These are phyloP conservation scores for Mycetomoellerius zeteki DNA, from an alignment of 1,140 invertebrate genomes.

Conservation along the genomic window DNA sequence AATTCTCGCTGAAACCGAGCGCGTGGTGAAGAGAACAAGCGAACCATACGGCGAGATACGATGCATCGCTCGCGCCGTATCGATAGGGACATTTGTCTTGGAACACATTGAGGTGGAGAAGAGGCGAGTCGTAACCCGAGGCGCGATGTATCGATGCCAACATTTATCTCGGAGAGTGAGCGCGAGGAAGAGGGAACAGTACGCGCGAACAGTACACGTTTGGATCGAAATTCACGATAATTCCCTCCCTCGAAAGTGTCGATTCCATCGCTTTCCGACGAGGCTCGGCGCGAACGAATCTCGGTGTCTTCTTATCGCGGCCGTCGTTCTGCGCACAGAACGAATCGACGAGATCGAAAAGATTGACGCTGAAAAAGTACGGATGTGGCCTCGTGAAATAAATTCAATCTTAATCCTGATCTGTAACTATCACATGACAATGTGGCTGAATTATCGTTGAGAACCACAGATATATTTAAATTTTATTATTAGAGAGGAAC, in stretches of 20 bases:
- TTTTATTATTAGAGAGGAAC: not conserved
- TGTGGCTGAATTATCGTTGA: not conserved
- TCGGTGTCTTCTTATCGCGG: constrained; percentile 20
- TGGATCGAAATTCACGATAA: constrained; percentile 55
- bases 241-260: constrained; percentile 36
- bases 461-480: not conserved
- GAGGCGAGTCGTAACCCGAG: constrained; percentile 45
- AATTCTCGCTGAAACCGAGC: constrained; percentile 11
- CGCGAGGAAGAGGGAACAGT: not conserved
- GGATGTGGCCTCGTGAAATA: not conserved
- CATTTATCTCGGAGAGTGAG: constrained; percentile 39
- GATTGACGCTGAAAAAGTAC: not conserved
- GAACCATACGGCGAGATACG: constrained; percentile 32
- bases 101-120: constrained; percentile 45
- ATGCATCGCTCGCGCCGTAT: constrained; percentile 22
- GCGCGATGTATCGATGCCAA: constrained; percentile 55
- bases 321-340: not conserved
- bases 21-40: constrained; percentile 11
- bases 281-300: constrained; percentile 19
- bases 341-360: not conserved
- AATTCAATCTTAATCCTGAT: constrained; percentile 3
- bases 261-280: constrained; percentile 48
- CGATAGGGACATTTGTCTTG: constrained; percentile 60
- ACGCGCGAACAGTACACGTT: constrained; percentile 16
- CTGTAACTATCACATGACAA: not conserved